A percentile compares a stretch with the other conserved stretches of the same genome.
Conservation (phyloP, 2,113 vertebrate species). For the Harpagus bidentatus region DNA sequence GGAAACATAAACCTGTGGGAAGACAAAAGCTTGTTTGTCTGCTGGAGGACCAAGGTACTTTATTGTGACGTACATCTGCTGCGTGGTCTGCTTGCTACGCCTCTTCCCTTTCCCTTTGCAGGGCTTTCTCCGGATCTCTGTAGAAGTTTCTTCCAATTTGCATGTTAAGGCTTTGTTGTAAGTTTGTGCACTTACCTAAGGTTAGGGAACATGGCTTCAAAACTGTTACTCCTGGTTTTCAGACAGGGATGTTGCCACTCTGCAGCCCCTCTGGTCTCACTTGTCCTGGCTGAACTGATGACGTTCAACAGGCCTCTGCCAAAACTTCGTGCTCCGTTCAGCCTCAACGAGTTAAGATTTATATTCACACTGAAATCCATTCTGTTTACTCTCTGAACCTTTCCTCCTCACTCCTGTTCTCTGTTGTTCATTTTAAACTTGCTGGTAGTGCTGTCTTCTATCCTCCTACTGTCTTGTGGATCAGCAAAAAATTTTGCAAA, state of each 20-base stretch:
- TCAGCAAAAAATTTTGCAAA: background rate
- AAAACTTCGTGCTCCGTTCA: background rate
- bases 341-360: background rate
- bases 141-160: background rate
- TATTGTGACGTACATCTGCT: background rate
- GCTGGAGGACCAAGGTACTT: background rate
- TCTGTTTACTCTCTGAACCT: background rate
- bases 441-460: background rate
- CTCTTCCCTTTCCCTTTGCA: background rate
- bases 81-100: fast-evolving
- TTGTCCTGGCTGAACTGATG: background rate
- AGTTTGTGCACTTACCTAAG: background rate
- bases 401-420: background rate
- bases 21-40: background rate
- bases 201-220: background rate
- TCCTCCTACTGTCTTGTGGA: background rate
- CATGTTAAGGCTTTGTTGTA: background rate
- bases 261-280: background rate
- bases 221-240: background rate
- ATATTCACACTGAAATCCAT: background rate
- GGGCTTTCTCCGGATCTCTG: background rate
- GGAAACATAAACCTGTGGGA: background rate
- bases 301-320: background rate
- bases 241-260: background rate
- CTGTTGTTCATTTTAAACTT: background rate